phyloP scores from a whole-genome alignment of 2,113 vertebrate genomes.

The Nibea albiflora region DNA sequence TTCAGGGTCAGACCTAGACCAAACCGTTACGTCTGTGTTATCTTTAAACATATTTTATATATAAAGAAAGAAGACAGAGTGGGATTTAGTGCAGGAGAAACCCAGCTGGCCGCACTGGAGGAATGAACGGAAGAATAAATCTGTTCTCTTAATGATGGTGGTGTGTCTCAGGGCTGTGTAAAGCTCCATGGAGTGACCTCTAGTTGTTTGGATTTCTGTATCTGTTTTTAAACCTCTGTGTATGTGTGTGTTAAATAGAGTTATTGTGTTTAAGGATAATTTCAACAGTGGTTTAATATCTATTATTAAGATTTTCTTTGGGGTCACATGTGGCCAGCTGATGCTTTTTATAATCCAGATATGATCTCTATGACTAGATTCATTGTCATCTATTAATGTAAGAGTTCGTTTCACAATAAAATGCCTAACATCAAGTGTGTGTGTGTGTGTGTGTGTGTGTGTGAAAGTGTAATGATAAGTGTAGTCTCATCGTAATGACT shows the following conservation, averaged over 20 bases:
- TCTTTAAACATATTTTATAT: conserved; percentile 8
- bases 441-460: conserved; percentile 38
- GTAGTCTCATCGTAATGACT: conserved; percentile 22
- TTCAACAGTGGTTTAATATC: background rate
- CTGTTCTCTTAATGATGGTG: conserved; percentile 34
- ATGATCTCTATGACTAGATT: background rate
- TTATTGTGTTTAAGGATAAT: background rate
- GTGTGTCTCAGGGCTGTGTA: conserved; percentile 41
- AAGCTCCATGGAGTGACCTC: background rate
- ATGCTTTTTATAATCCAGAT: background rate
- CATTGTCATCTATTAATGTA: conserved; percentile 1
- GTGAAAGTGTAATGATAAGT: background rate
- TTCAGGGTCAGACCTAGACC: background rate
- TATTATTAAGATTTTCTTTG: background rate
- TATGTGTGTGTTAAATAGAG: background rate
- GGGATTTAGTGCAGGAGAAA: conserved; percentile 1
- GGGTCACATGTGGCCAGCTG: background rate
- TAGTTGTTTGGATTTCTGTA: conserved; percentile 12
- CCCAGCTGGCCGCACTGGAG: conserved; percentile 45
- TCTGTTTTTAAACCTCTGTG: background rate
- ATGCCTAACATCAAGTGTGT: conserved; percentile 1
- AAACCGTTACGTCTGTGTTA: background rate
- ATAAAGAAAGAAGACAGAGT: background rate
- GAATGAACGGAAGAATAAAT: conserved; percentile 36
- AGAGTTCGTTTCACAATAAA: background rate